A percentile compares a stretch with the other conserved stretches of the same genome.
Evolutionary conservation across 1,140 invertebrate genomes (phyloP).

Genomic region (Penaeus chinensis): DNA sequence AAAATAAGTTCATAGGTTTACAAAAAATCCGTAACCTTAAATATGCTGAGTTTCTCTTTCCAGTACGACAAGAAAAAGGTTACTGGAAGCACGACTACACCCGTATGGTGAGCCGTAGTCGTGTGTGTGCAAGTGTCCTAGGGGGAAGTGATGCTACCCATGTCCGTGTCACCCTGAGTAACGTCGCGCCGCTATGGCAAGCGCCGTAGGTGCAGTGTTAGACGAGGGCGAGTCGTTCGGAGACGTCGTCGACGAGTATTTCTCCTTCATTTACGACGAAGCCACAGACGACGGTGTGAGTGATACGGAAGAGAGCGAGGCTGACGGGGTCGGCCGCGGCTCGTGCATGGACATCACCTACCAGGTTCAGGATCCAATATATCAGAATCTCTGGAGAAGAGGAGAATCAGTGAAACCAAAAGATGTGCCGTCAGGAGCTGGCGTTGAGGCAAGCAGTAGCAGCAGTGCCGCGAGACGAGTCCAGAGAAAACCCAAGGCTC

Average conservation of each 20-base stretch:
- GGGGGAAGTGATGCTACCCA: not conserved
- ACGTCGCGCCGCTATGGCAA: slow-evolving; percentile 27
- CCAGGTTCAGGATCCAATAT: not conserved
- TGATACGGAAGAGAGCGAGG: slow-evolving; percentile 17
- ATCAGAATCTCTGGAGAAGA: not conserved
- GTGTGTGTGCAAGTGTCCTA: slow-evolving; percentile 2
- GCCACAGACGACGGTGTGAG: slow-evolving; percentile 18
- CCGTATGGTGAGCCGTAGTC: not conserved
- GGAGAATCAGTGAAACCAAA: too few relatives aligned
- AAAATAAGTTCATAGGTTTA: too few relatives aligned
- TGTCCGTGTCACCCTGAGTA: not conserved
- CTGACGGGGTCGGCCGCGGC: not conserved
- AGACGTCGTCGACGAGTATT: slow-evolving; percentile 29
- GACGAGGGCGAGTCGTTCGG: slow-evolving; percentile 23
- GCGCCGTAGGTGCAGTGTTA: slow-evolving; percentile 33
- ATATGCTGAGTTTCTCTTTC: not conserved
- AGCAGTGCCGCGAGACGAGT: too few relatives aligned
- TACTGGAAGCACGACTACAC: not conserved
- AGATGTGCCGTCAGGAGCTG: too few relatives aligned
- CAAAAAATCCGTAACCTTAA: too few relatives aligned
- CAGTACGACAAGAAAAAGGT: not conserved
- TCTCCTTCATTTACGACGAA: slow-evolving; percentile 38
- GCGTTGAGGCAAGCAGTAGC: too few relatives aligned
- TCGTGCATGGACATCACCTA: slow-evolving; percentile 14
- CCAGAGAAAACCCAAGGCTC: too few relatives aligned